Evolutionary conservation across 2,888 invertebrate species (phyloP), one percentile per base, ranked within the genome.

Genomic region (Ectemnius lituratus): DNA sequence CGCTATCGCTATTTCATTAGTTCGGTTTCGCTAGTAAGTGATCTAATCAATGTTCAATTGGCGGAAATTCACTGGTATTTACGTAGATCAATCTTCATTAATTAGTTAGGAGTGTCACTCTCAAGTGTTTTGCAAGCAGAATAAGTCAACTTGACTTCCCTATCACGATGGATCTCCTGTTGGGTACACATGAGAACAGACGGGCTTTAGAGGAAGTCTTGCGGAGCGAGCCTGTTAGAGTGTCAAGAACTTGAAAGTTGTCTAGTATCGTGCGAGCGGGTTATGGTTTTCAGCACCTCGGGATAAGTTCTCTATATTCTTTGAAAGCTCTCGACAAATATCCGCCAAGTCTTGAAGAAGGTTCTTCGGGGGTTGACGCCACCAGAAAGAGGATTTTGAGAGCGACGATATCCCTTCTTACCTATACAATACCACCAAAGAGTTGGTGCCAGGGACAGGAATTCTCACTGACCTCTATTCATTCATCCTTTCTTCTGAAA

Each of bases 231-330:
- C 45, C 64, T 62, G 18, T 46, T n/a, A 16, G 60, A 67, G 71
- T 62, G 71, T 60, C 61, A 67, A 18, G 56, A 73, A 68, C 56
- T 73, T 67, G 63, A 62, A 62, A 73, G 58, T 57, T 62, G 37
- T 11, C 23, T 23, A 23, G 23, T 23, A 23, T 23, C 23, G 23
- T 60, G 56, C 63, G 45, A 28, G 46, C 62, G 20, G 62, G 57
- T 58, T 59, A 52, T 67, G 70, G 64, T 67, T 71, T 56, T 37
- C 49, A 8, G 14, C 5, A 47, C 8, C 8, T 37, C 11, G 37
- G 66, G 71, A 75, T 75, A 71, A 68, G 61, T 68, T 75, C 67
- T 68, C 37, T 37, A 62, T 59, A 70, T 71, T 76, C 76, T 67
- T 70, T 2, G 75, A 59, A 70, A 67, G 59, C 65, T 56, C 46